Conservation (phyloP, 2,888 invertebrate species). For the Xestia ashworthii region DNA sequence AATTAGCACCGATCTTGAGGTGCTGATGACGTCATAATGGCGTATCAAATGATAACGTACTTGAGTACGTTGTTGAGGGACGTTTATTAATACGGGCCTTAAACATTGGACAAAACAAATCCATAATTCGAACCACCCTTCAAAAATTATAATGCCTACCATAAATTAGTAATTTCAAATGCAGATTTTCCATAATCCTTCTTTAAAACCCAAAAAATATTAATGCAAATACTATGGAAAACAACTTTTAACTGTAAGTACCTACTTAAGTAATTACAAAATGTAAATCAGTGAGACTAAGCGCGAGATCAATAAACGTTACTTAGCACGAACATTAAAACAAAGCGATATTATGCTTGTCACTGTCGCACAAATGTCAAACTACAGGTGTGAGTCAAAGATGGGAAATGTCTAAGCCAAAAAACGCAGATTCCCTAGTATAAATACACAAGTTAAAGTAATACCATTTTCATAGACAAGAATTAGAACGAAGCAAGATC, state of each 20-base stretch:
- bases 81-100: too few relatives aligned
- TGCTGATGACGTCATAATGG: too few relatives aligned
- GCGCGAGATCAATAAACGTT: background rate
- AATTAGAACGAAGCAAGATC: too few relatives aligned
- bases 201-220: conserved; percentile 1
- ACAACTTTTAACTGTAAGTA: conserved; percentile 22
- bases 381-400: background rate
- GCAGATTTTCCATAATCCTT: conserved; percentile 4
- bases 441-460: background rate
- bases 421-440: background rate
- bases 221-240: conserved; percentile 30
- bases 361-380: background rate
- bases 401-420: background rate
- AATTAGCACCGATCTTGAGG: too few relatives aligned
- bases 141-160: background rate
- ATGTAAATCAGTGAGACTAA: conserved; percentile 32
- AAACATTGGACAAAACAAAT: background rate
- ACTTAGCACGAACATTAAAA: background rate
- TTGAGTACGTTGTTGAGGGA: too few relatives aligned
- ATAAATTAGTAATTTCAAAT: conserved; percentile 14
- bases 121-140: background rate
- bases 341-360: background rate
- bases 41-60: too few relatives aligned
- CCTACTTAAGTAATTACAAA: conserved; percentile 41
- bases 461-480: too few relatives aligned